These are phyloP conservation scores for Prosopocoilus inquinatus DNA, from an alignment of 2,888 invertebrate species.

Conservation along the genomic window DNA sequence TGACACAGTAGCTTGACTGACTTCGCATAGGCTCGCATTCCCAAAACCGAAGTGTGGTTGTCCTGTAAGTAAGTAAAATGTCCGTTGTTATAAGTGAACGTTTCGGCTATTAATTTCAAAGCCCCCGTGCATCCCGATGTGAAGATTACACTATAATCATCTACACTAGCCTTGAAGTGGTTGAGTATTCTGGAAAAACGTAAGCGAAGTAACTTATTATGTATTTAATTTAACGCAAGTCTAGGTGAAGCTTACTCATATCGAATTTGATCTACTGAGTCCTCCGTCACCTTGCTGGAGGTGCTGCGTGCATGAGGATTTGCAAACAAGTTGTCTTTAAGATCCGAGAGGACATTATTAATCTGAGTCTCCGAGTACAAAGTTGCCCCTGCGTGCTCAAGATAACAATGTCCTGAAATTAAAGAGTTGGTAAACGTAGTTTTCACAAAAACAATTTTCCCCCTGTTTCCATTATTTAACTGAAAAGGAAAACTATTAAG, in stretches of 20 bases:
- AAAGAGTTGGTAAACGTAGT: not conserved
- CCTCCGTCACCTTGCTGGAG: slow-evolving; percentile 78
- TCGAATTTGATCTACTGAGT: slow-evolving; percentile 81
- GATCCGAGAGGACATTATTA: slow-evolving; percentile 60
- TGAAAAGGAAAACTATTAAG: no score
- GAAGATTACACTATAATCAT: slow-evolving; percentile 86
- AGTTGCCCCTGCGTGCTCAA: slow-evolving; percentile 88
- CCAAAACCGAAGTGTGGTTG: slow-evolving; percentile 94
- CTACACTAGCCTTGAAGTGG: slow-evolving; percentile 77
- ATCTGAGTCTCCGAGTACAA: slow-evolving; percentile 78
- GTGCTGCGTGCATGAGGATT: slow-evolving; percentile 82
- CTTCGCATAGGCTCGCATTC: slow-evolving; percentile 76
- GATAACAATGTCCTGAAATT: slow-evolving; percentile 67
- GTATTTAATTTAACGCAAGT: not conserved
- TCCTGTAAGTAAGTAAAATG: slow-evolving; percentile 80
- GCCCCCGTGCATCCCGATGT: slow-evolving; percentile 92
- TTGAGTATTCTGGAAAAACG: slow-evolving; percentile 66
- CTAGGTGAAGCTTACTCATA: slow-evolving; percentile 56
- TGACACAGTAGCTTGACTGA: slow-evolving; percentile 59
- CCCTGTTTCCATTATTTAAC: no score
- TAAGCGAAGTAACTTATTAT: slow-evolving; percentile 2
- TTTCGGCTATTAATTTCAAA: slow-evolving; percentile 79
- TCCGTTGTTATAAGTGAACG: slow-evolving; percentile 68
- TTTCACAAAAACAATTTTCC: not conserved
- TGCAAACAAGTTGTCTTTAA: slow-evolving; percentile 73